Conservation (phyloP, 2,113 vertebrate genomes). For the Petromus typicus region DNA sequence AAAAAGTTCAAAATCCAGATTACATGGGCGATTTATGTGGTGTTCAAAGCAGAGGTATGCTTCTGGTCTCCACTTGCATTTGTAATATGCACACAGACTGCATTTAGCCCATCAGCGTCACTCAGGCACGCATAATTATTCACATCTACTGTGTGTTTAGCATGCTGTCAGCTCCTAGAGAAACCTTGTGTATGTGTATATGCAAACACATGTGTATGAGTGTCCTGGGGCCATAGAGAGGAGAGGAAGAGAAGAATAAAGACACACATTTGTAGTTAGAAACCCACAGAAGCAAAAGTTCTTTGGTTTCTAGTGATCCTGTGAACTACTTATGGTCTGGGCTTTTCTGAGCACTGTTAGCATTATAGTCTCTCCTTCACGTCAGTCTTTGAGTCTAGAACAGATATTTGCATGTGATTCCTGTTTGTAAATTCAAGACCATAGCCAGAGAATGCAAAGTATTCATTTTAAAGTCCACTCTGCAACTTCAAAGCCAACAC, state of each 20-base stretch:
- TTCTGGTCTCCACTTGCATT: not conserved
- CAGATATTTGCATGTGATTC: conserved; percentile 60
- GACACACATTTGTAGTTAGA: not conserved
- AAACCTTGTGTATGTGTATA: fast-evolving
- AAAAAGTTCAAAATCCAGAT: conserved; percentile 4
- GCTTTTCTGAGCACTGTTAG: not conserved
- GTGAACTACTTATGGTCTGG: conserved; percentile 24
- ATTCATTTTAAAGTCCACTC: conserved; percentile 75
- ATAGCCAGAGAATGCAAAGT: conserved; percentile 54
- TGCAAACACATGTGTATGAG: fast-evolving
- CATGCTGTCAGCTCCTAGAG: not conserved
- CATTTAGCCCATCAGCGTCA: not conserved
- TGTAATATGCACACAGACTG: not conserved
- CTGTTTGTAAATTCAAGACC: conserved; percentile 68
- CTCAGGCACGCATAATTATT: not conserved
- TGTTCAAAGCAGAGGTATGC: not conserved
- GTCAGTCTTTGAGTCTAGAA: conserved; percentile 27
- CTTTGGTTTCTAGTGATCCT: not conserved
- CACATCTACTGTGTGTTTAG: not conserved
- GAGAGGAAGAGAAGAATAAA: not conserved
- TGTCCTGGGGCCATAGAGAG: not conserved
- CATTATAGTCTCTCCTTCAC: conserved; percentile 28
- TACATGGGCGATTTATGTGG: not conserved
- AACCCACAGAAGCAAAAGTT: conserved; percentile 40
- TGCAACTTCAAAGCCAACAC: conserved; percentile 72